Percentiles rank a stretch among this genome's conserved stretches.
phyloP scores from a whole-genome alignment of 2,888 invertebrate genomes.

The Gnatocerus cornutus region DNA sequence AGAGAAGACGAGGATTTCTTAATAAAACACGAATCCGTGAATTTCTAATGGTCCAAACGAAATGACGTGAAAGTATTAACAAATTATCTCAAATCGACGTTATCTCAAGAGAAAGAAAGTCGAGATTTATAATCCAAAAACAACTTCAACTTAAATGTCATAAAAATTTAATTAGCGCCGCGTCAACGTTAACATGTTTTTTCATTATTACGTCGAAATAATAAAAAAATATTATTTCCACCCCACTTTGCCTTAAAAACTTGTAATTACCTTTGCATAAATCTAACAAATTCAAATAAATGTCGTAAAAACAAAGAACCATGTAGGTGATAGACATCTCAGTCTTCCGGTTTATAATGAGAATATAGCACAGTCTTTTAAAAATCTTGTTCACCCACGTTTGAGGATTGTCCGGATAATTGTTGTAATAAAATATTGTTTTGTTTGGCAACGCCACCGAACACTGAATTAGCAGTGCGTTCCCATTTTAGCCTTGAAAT shows the following conservation, averaged over 20 bases:
- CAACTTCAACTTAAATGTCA: slow-evolving; percentile 10
- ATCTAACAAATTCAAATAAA: slow-evolving; percentile 7
- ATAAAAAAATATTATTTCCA: slow-evolving; percentile 7
- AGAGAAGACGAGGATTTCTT: slow-evolving; percentile 12
- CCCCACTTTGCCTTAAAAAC: background rate
- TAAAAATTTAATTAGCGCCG: slow-evolving; percentile 24
- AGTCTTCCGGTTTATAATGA: too few species aligned
- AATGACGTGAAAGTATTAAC: slow-evolving; percentile 34
- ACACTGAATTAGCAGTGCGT: background rate
- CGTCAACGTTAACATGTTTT: slow-evolving; percentile 14
- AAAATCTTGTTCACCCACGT: too few species aligned
- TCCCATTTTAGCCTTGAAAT: slow-evolving; percentile 15
- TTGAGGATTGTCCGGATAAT: too few species aligned
- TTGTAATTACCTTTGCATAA: background rate
- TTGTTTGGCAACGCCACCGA: too few species aligned
- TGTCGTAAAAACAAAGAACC: background rate
- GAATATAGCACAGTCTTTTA: too few species aligned
- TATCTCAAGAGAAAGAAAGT: slow-evolving; percentile 26
- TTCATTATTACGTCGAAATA: background rate
- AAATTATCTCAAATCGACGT: slow-evolving; percentile 24
- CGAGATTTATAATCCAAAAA: slow-evolving; percentile 32
- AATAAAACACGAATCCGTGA: slow-evolving; percentile 11
- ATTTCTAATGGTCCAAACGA: slow-evolving; percentile 16
- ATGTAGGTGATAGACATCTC: background rate
- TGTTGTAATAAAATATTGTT: too few species aligned